A percentile compares a stretch with the other conserved stretches of the same genome.
Evolutionary conservation across 2,888 invertebrate species (phyloP).

Genomic region (Malacosoma neustria): DNA sequence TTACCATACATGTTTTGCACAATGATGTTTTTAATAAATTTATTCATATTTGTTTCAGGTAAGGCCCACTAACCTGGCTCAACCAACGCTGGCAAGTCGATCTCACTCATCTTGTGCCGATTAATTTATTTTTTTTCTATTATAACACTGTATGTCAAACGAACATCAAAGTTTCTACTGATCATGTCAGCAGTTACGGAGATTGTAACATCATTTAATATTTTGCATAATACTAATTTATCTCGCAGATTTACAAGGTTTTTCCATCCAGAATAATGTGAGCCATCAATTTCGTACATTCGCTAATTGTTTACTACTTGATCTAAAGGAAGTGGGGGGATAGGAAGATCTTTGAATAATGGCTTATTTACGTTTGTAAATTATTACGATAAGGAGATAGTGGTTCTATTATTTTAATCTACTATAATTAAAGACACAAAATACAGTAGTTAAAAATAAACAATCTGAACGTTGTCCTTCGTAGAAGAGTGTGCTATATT

Average conservation of each 20-base stretch:
- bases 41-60: background rate
- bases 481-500: too few relatives aligned
- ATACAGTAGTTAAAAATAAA: background rate
- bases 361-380: background rate
- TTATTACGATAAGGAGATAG: background rate
- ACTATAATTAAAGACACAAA: background rate
- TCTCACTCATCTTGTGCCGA: slow-evolving; percentile 25
- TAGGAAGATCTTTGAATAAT: background rate
- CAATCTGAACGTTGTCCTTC: background rate
- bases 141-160: background rate
- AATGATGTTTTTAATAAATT: too few relatives aligned
- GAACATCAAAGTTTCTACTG: slow-evolving; percentile 4
- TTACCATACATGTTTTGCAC: too few relatives aligned
- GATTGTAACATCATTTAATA: slow-evolving; percentile 5
- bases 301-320: too few relatives aligned
- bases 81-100: slow-evolving; percentile 24
- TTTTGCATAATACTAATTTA: background rate
- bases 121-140: background rate
- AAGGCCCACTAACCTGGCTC: slow-evolving; percentile 18
- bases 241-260: background rate
- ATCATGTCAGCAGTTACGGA: slow-evolving; percentile 13
- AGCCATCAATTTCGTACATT: background rate
- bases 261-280: background rate
- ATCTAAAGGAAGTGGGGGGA: background rate
- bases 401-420: slow-evolving; percentile 2